Evolutionary conservation across 2,888 invertebrate species (phyloP), one percentile per base, ranked within the genome.

Genomic region (Dione vanillae): DNA sequence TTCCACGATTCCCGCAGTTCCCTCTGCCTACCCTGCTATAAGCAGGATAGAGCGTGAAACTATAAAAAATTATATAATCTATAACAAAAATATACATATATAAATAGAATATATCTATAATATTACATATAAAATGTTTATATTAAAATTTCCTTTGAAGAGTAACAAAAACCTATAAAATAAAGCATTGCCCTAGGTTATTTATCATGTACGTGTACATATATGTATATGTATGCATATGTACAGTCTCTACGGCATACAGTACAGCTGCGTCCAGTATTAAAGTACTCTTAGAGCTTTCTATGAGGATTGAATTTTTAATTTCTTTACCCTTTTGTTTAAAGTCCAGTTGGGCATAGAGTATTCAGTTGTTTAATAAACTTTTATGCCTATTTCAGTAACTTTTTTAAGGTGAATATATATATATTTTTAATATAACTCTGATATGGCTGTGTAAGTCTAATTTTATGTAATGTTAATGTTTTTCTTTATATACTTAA

Each of bases 301-400:
- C 76, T 75, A 76, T 80, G 78, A 81, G 80, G 69, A 80, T 79
- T 88, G 80, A 87, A 89, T 88, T 82, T 86, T 87, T 88, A 79
- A 89, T 86, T 85, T 84, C 84, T 85, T 82, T 85, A 82, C 80
- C 79, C 82, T 80, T 74, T 83, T 85, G 85, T 85, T 80, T 83
- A 80, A 78, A 78, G 88, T 88, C 88, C 87, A 74, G 87, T 69
- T 19, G 61, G 74, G 49, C 83, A 85, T 72, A 83, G 87, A 87
- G 68, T 80, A 82, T 65, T n/a, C 2, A 37, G 9, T n/a, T 51
- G 27, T 8, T 27, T n/a, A 37, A 56, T 51, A 14, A 6, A 58
- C 16, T 71, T 74, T 74, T 62, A 43, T 72, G 65, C 68, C 70
- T 72, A 62, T 27, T 35, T 54, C 0, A 7, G 14, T 35, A 10